phyloP scores from a whole-genome alignment of 2,113 vertebrate genomes.

The Zosterops japonicus region DNA sequence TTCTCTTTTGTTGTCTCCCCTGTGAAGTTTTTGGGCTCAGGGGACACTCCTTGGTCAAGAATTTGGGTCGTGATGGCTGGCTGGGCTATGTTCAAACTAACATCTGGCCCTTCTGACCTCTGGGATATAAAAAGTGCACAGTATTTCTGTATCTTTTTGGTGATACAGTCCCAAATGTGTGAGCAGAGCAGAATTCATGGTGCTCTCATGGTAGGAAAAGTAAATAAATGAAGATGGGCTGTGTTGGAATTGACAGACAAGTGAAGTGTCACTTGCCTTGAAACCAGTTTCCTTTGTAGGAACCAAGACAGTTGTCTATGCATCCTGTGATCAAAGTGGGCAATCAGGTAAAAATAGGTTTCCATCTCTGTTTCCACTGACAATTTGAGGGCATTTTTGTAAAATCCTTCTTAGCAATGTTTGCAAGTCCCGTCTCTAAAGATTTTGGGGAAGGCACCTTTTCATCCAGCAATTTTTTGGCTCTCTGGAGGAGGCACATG shows the following conservation, averaged over 20 bases:
- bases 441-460: not conserved
- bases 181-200: not conserved
- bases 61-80: not conserved
- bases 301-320: not conserved
- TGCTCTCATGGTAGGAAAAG: not conserved
- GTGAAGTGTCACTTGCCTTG: fast-evolving
- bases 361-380: not conserved
- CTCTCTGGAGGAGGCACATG: not conserved
- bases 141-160: not conserved
- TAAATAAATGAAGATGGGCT: not conserved
- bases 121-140: not conserved
- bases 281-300: not conserved
- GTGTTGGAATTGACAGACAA: not conserved
- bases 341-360: not conserved
- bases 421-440: not conserved
- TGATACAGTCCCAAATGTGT: not conserved
- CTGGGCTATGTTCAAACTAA: not conserved
- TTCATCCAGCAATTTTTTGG: not conserved
- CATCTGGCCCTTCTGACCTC: not conserved
- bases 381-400: not conserved
- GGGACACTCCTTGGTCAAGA: not conserved
- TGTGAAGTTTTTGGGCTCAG: not conserved
- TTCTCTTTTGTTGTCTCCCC: not conserved
- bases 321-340: not conserved
- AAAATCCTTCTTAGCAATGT: not conserved